phyloP scores from a whole-genome alignment of 2,888 invertebrate genomes.

The Marasmarcha lunaedactyla region DNA sequence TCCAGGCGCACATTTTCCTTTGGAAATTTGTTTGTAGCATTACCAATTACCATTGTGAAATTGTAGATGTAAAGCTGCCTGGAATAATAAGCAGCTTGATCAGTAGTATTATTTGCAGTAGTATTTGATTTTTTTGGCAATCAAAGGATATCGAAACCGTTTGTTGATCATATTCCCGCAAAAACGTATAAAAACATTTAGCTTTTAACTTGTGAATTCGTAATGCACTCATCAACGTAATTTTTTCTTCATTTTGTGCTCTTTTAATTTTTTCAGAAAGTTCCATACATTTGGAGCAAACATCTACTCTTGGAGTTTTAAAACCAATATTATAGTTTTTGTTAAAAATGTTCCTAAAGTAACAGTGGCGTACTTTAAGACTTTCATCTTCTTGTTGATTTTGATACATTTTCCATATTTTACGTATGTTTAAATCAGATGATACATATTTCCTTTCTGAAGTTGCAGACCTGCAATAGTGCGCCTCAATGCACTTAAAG shows the following conservation, averaged over 20 bases:
- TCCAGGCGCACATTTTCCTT: no score
- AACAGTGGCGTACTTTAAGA: neutral
- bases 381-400: neutral
- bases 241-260: neutral
- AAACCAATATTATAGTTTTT: neutral
- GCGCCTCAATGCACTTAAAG: neutral
- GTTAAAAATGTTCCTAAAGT: neutral
- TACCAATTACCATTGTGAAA: neutral
- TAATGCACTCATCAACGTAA: neutral
- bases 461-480: no score
- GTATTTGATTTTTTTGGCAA: neutral
- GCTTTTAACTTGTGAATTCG: neutral
- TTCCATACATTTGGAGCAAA: neutral
- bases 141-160: neutral
- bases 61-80: conserved; percentile 2
- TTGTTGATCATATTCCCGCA: neutral
- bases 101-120: neutral
- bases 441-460: no score
- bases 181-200: neutral
- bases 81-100: conserved; percentile 2
- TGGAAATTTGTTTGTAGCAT: no score
- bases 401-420: no score
- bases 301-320: neutral
- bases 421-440: no score
- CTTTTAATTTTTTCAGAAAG: neutral